These are phyloP conservation scores for Eilema caniola DNA, from an alignment of 2,888 invertebrate genomes.

Conservation along the genomic window DNA sequence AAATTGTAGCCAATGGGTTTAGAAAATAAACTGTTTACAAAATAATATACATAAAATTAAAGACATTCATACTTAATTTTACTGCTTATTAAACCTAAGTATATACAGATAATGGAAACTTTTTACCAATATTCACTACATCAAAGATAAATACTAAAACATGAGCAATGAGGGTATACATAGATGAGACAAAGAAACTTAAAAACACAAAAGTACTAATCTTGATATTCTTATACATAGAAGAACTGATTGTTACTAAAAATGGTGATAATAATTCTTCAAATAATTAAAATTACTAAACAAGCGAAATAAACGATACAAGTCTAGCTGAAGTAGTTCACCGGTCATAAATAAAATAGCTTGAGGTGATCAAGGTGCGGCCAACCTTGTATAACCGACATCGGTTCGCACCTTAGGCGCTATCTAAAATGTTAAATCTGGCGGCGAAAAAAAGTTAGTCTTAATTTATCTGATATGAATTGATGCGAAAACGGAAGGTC, in stretches of 20 bases:
- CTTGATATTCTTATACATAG: neutral
- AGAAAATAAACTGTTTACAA: neutral
- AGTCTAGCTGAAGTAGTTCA: conserved; percentile 48
- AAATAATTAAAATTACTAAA: neutral
- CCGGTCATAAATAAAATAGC: conserved; percentile 52
- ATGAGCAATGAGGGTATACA: neutral
- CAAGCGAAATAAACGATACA: conserved; percentile 7
- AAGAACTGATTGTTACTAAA: neutral
- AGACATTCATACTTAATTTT: too few relatives aligned
- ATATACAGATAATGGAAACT: too few relatives aligned
- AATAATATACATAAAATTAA: too few relatives aligned
- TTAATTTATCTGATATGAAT: neutral
- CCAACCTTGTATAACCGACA: conserved; percentile 64
- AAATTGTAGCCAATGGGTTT: neutral
- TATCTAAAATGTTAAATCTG: conserved; percentile 43
- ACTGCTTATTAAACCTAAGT: too few relatives aligned
- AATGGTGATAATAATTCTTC: neutral
- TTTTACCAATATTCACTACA: too few relatives aligned
- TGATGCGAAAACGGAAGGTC: conserved; percentile 5
- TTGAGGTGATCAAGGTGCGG: conserved; percentile 68
- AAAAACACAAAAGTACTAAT: neutral
- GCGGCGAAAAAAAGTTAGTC: conserved; percentile 18
- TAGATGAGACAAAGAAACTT: neutral
- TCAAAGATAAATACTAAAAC: neutral
- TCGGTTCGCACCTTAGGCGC: conserved; percentile 34